Evolutionary conservation across 2,888 invertebrate genomes (phyloP).

Genomic region (Phengaris arion): DNA sequence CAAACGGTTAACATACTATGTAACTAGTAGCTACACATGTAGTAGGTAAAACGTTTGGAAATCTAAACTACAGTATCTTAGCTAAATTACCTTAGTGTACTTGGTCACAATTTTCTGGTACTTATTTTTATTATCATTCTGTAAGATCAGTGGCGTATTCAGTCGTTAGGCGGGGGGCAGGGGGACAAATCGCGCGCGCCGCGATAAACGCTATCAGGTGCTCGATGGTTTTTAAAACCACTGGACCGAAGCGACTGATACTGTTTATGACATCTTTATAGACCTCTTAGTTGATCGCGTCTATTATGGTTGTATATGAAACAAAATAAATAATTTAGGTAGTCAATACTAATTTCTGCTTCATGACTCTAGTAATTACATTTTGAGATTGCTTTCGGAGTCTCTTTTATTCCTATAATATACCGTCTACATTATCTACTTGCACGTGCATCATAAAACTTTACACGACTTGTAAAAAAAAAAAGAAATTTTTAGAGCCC

Average conservation of each 20-base stretch:
- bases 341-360: no score
- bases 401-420: no score
- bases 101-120: neutral
- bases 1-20: no score
- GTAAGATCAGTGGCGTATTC: neutral
- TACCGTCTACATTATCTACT: neutral
- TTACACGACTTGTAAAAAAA: no score
- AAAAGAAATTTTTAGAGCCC: neutral
- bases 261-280: constrained; percentile 12
- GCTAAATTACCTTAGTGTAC: neutral
- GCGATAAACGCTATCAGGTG: constrained; percentile 22
- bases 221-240: constrained; percentile 52
- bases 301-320: neutral
- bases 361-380: no score
- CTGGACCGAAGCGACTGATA: constrained; percentile 43
- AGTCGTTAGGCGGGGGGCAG: neutral
- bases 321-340: constrained; percentile 39
- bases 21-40: no score
- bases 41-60: no score
- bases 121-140: neutral
- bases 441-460: neutral
- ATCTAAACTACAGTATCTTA: no score
- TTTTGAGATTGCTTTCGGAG: no score
- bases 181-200: constrained; percentile 11
- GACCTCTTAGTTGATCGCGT: no score